Evolutionary conservation across 2,888 invertebrate genomes (phyloP), one percentile per base, ranked within the genome.

Genomic region (Amphipoea oculea): DNA sequence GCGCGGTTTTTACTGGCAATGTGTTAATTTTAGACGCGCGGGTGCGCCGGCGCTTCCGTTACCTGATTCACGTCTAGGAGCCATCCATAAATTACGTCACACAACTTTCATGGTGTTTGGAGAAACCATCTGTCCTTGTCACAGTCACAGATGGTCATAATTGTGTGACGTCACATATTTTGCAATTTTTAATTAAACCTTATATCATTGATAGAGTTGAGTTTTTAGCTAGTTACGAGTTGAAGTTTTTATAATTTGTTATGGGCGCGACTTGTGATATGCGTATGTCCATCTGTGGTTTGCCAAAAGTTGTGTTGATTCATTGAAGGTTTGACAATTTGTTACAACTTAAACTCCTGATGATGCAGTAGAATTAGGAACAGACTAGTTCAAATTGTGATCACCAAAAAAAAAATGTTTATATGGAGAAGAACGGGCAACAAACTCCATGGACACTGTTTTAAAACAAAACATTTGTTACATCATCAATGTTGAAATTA

Each of bases 1-100:
- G 88, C 88, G 88, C 86, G 91, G 88, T 91, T 92, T 92, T 93
- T 92, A 91, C 90, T 86, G 90, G 45, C 54, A 89, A 93, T 91
- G 92, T 92, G 95, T 92, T 94, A 94, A 94, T 94, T 95, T 94
- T 95, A 94, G 93, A 89, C 84, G 88, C 85, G 88, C 86, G 92
- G 91, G 88, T 90, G 92, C 92, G 90, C 90, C 68, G 79, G 89
- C 92, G 93, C 94, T 91, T 92, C 92, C 94, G 94, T 88, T 90
- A 76, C 82, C 87, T 83, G 88, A 89, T 89, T 89, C 87, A 90
- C 85, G 84, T 81, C 87, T 88, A 86, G 71, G 9, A 20, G 40
- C 11, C 11, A 57, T 11, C n/a, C 71, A 57, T 71, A 57, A 54
- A 36, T 29, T 68, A 7, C 11, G 20, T 12, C 48, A 69, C 48